Conservation (phyloP, 2,888 invertebrate species). For the Alloplasta piceator region DNA sequence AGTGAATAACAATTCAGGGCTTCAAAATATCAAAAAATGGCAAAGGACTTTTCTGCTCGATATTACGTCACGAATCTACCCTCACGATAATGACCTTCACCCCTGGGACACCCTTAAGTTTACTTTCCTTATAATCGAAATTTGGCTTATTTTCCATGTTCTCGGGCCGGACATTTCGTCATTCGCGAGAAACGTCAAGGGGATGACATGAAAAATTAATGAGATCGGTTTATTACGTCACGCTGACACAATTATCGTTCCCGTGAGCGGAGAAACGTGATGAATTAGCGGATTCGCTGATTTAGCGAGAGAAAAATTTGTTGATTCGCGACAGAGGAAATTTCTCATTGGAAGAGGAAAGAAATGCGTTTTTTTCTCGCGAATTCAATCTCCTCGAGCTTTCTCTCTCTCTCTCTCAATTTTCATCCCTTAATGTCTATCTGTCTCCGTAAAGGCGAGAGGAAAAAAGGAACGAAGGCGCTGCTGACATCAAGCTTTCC, state of each 20-base stretch:
- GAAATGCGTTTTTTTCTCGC: background rate
- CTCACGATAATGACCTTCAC: too few relatives aligned
- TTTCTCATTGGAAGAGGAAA: background rate
- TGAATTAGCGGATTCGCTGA: conserved; percentile 22
- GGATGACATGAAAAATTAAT: too few relatives aligned
- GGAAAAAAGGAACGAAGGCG: conserved; percentile 33
- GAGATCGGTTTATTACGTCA: background rate
- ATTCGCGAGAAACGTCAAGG: too few relatives aligned
- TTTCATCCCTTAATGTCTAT: conserved; percentile 5
- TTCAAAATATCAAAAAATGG: too few relatives aligned
- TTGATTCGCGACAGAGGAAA: background rate
- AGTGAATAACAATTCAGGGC: too few relatives aligned
- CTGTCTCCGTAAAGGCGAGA: background rate
- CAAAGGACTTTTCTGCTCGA: too few relatives aligned
- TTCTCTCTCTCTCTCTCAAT: background rate
- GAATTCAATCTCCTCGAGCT: background rate
- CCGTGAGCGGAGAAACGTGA: conserved; percentile 23
- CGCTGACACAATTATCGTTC: conserved; percentile 9
- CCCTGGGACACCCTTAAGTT: too few relatives aligned
- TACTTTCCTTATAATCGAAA: too few relatives aligned
- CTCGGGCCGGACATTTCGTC: too few relatives aligned
- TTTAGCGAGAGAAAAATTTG: background rate
- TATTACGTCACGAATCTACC: too few relatives aligned
- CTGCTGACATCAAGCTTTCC: conserved; percentile 63
- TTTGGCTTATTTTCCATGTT: too few relatives aligned